Percentiles rank a stretch among this genome's conserved stretches.
Conservation (phyloP, 2,113 vertebrate species). For the Nettapus auritus region DNA sequence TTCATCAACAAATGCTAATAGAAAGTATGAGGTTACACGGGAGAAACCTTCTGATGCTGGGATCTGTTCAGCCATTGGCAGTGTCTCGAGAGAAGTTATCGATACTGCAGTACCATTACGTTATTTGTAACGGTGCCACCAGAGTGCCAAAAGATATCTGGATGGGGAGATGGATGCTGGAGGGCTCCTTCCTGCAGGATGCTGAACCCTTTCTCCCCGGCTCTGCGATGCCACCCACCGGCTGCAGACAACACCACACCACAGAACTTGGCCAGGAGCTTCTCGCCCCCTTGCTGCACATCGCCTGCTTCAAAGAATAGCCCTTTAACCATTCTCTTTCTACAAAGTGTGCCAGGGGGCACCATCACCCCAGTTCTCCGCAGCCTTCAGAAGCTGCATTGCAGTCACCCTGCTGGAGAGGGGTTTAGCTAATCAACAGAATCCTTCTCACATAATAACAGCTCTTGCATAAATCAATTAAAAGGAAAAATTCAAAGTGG, state of each 20-base stretch:
- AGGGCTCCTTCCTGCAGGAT: neutral
- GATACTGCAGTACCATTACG: no score
- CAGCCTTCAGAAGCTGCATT: neutral
- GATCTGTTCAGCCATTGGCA: neutral
- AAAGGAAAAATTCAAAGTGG: neutral
- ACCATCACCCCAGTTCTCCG: neutral
- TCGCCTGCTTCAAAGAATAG: neutral
- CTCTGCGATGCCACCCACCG: neutral
- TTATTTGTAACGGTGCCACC: neutral
- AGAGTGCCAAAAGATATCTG: neutral
- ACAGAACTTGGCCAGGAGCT: rapidly evolving
- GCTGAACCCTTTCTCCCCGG: neutral
- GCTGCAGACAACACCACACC: neutral
- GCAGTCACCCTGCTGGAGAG: rapidly evolving
- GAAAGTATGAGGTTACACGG: neutral
- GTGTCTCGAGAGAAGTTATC: neutral
- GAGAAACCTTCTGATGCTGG: neutral
- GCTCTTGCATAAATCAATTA: neutral
- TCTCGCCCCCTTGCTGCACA: rapidly evolving
- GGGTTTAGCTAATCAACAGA: neutral
- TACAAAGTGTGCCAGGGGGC: neutral
- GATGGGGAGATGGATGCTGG: neutral
- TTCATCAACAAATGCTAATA: neutral
- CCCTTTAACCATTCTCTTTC: neutral
- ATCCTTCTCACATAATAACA: neutral